Percentiles rank a stretch among this genome's conserved stretches.
phyloP scores from a whole-genome alignment of 2,797 vertebrate genomes.

The Xyrichtys novacula region DNA sequence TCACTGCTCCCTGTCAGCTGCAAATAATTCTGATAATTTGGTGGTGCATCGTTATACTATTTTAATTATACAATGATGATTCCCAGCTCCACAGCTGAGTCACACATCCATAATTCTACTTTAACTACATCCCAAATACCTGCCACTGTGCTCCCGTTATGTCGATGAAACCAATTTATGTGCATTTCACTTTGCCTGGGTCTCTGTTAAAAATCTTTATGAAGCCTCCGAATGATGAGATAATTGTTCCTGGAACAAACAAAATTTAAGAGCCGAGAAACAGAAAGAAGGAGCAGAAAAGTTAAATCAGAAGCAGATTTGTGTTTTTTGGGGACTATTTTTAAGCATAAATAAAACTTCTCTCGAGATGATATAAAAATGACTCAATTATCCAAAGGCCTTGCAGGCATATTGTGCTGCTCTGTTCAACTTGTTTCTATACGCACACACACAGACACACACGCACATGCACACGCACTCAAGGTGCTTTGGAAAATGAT shows the following conservation, averaged over 20 bases:
- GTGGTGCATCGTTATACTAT: constrained; percentile 69
- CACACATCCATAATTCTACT: constrained; percentile 74
- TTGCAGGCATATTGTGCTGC: constrained; percentile 45
- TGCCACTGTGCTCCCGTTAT: constrained; percentile 72
- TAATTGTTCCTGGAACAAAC: constrained; percentile 61
- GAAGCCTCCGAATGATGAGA: constrained; percentile 65
- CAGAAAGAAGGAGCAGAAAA: constrained; percentile 30
- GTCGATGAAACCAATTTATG: constrained; percentile 80
- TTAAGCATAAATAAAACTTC: constrained; percentile 65
- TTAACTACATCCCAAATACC: constrained; percentile 77
- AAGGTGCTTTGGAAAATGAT: constrained; percentile 62
- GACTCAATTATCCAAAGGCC: constrained; percentile 64
- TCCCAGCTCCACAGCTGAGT: constrained; percentile 74
- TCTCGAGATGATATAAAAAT: constrained; percentile 71
- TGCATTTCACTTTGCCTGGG: constrained; percentile 65
- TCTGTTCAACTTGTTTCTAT: constrained; percentile 58
- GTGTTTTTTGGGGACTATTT: constrained; percentile 12
- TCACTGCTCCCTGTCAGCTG: constrained; percentile 71
- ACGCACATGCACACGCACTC: constrained; percentile 31
- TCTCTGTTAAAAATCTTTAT: constrained; percentile 65
- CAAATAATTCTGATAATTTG: constrained; percentile 82
- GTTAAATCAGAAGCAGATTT: constrained; percentile 41
- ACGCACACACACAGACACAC: constrained; percentile 31
- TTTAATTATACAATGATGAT: constrained; percentile 79
- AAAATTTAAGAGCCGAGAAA: constrained; percentile 20